phyloP scores from a whole-genome alignment of 2,113 vertebrate genomes.

The Pangasianodon gigas region DNA sequence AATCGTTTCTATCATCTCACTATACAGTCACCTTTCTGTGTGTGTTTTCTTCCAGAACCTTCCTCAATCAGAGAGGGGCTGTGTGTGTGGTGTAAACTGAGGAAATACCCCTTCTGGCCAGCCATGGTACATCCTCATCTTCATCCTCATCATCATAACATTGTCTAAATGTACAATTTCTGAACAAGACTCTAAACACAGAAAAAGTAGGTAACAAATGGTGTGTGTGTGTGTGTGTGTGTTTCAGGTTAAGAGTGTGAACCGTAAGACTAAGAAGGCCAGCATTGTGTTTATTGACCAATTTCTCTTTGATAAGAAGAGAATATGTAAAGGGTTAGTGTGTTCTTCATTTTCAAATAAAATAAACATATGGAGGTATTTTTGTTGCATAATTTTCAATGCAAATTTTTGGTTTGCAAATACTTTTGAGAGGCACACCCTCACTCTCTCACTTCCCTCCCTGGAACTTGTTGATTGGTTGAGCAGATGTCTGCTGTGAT shows the following conservation, averaged over 20 bases:
- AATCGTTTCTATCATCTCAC: background rate
- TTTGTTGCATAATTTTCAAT: background rate
- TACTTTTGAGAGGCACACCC: background rate
- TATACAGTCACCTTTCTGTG: background rate
- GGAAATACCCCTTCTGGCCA: slow-evolving; percentile 74
- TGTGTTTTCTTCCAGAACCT: slow-evolving; percentile 63
- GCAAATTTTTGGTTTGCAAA: no score
- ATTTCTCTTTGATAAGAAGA: slow-evolving; percentile 65
- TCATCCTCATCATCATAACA: background rate
- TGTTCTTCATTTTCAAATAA: background rate
- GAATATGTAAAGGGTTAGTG: slow-evolving; percentile 77
- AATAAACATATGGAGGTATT: background rate
- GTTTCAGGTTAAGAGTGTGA: slow-evolving; percentile 82
- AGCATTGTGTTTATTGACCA: slow-evolving; percentile 83
- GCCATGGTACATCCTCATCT: slow-evolving; percentile 64
- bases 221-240: background rate
- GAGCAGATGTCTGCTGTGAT: background rate
- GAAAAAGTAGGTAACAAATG: background rate
- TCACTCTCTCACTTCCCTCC: no score
- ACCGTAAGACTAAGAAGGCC: slow-evolving; percentile 78
- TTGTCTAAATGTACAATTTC: background rate
- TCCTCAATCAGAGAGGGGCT: slow-evolving; percentile 65
- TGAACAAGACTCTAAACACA: background rate
- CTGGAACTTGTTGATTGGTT: no score
- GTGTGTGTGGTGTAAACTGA: slow-evolving; percentile 75